phyloP scores from a whole-genome alignment of 1,140 invertebrate genomes.

The Brachionus asplanchnoidis region DNA sequence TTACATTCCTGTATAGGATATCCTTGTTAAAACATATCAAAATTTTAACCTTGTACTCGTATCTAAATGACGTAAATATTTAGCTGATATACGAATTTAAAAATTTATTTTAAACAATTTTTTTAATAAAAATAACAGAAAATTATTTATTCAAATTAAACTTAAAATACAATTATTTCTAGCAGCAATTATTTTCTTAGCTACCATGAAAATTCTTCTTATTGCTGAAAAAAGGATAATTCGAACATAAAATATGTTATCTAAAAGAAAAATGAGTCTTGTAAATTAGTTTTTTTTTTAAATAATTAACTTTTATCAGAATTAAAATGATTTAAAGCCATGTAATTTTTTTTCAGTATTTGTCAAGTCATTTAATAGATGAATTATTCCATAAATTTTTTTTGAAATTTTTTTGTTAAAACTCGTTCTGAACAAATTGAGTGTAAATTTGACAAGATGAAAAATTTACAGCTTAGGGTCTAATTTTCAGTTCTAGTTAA shows the following conservation, averaged over 20 bases:
- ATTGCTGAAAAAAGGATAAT: not conserved
- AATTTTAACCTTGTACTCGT: not conserved
- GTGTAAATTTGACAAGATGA: not conserved
- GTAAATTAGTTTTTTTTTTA: not conserved
- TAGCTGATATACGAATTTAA: not conserved
- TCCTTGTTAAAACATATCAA: not conserved
- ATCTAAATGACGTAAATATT: not conserved
- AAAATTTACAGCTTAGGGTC: not conserved
- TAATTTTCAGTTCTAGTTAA: not conserved
- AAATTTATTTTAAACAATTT: not conserved
- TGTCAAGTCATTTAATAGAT: not conserved
- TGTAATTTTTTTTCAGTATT: not conserved
- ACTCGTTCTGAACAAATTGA: not conserved
- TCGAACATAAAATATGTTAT: not conserved
- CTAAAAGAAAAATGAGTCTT: not conserved
- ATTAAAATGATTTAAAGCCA: not conserved
- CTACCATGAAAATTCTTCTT: not conserved
- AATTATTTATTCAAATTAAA: not conserved
- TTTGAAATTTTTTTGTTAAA: not conserved
- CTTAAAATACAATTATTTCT: not conserved
- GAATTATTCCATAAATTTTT: not conserved
- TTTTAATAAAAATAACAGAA: not conserved
- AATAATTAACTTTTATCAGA: not conserved
- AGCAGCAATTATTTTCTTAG: not conserved
- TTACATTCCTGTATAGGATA: not conserved